Evolutionary conservation across 2,888 invertebrate genomes (phyloP).

Genomic region (Acanthosoma haemorrhoidale): DNA sequence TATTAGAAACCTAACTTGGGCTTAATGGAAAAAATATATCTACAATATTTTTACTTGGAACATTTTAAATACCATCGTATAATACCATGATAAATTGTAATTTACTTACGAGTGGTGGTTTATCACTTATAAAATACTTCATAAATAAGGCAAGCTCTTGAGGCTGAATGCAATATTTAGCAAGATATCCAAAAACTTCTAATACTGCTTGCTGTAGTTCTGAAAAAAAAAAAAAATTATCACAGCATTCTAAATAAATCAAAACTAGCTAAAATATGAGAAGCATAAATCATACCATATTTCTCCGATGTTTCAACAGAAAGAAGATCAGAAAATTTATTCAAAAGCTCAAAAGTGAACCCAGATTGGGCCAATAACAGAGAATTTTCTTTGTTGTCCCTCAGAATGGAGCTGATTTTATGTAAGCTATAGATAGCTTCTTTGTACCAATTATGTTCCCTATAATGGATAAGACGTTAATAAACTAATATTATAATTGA

Average conservation of each 20-base stretch:
- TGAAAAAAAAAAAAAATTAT: conserved; percentile 44
- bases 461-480: conserved; percentile 11
- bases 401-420: conserved; percentile 33
- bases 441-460: conserved; percentile 31
- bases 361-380: conserved; percentile 32
- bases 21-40: too few species aligned
- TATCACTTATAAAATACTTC: conserved; percentile 53
- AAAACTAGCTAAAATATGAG: not conserved
- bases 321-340: conserved; percentile 35
- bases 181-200: conserved; percentile 56
- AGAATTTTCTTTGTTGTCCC: conserved; percentile 35
- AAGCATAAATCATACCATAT: conserved; percentile 14
- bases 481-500: too few species aligned
- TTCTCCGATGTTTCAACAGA: not conserved
- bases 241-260: not conserved
- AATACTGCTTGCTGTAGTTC: conserved; percentile 62
- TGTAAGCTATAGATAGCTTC: conserved; percentile 34
- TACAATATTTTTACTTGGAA: too few species aligned
- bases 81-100: too few species aligned
- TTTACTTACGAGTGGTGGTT: conserved; percentile 52
- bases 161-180: conserved; percentile 52
- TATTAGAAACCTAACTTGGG: too few species aligned
- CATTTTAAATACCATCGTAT: too few species aligned
- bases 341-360: conserved; percentile 31
- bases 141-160: conserved; percentile 56